phyloP scores from a whole-genome alignment of 2,888 invertebrate genomes.

The Bombyx huttoni region DNA sequence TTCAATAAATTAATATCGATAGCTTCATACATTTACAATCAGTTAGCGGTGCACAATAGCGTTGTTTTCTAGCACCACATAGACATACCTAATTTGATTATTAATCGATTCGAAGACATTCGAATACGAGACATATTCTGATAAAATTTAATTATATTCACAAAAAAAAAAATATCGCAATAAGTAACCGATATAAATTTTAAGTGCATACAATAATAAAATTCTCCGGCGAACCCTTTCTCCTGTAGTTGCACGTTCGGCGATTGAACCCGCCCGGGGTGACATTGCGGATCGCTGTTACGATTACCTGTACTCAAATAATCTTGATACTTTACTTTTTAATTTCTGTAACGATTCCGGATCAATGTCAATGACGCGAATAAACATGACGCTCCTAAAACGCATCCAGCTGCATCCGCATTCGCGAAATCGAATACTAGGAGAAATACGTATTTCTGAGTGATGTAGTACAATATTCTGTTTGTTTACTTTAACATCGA shows the following conservation, averaged over 20 bases:
- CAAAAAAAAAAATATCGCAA: neutral
- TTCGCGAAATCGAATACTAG: neutral
- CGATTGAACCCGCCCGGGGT: conserved; percentile 62
- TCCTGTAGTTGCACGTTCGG: conserved; percentile 43
- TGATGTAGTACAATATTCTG: neutral
- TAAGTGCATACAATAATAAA: conserved; percentile 20
- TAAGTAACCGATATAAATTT: neutral
- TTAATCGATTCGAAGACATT: too few species aligned
- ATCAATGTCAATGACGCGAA: too few species aligned
- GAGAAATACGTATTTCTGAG: neutral
- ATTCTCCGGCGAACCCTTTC: conserved; percentile 45
- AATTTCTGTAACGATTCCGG: neutral
- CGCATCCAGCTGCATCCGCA: too few species aligned
- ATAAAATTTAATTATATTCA: neutral
- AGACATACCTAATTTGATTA: too few species aligned
- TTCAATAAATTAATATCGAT: too few species aligned
- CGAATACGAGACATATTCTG: too few species aligned
- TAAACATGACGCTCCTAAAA: too few species aligned
- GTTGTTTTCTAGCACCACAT: too few species aligned
- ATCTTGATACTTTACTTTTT: conserved; percentile 37
- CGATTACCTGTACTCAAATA: conserved; percentile 5
- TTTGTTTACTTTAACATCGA: neutral
- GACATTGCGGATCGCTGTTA: conserved; percentile 50
- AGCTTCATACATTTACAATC: too few species aligned
- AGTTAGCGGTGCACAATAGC: too few species aligned